phyloP scores from a whole-genome alignment of 2,888 invertebrate species.

The Plutella xylostella region DNA sequence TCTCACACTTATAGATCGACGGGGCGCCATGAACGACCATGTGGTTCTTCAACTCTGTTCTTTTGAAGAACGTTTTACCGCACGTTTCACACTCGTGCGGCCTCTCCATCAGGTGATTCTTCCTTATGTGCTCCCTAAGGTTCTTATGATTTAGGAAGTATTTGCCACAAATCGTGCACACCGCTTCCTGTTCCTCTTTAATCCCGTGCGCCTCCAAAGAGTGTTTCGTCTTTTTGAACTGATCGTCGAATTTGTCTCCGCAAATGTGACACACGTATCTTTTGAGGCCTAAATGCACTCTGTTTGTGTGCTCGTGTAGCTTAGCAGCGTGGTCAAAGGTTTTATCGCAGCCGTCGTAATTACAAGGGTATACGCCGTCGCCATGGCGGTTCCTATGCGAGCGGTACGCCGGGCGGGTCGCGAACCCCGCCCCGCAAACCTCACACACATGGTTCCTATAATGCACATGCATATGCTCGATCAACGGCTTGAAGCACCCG shows the following conservation, averaged over 20 bases:
- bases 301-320: not conserved
- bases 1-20: constrained; percentile 65
- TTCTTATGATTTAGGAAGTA: constrained; percentile 36
- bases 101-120: constrained; percentile 53
- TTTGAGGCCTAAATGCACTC: constrained; percentile 1
- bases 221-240: constrained; percentile 32
- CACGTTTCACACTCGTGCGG: constrained; percentile 57
- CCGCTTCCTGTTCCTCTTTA: not conserved
- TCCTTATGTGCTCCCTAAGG: constrained; percentile 49
- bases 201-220: constrained; percentile 26
- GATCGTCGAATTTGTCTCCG: constrained; percentile 50
- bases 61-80: constrained; percentile 57
- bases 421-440: constrained; percentile 15
- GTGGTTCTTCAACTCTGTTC: constrained; percentile 59
- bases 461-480: constrained; percentile 36
- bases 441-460: constrained; percentile 8
- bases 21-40: constrained; percentile 61
- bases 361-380: constrained; percentile 16
- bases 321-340: not conserved
- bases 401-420: constrained; percentile 6
- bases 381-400: constrained; percentile 17
- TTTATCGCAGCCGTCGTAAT: not conserved
- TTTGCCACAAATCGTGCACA: constrained; percentile 14
- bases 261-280: constrained; percentile 39
- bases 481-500: constrained; percentile 30